These are phyloP conservation scores for Sinocyclocheilus maitianheensis DNA, from an alignment of 2,113 vertebrate genomes.

Conservation along the genomic window DNA sequence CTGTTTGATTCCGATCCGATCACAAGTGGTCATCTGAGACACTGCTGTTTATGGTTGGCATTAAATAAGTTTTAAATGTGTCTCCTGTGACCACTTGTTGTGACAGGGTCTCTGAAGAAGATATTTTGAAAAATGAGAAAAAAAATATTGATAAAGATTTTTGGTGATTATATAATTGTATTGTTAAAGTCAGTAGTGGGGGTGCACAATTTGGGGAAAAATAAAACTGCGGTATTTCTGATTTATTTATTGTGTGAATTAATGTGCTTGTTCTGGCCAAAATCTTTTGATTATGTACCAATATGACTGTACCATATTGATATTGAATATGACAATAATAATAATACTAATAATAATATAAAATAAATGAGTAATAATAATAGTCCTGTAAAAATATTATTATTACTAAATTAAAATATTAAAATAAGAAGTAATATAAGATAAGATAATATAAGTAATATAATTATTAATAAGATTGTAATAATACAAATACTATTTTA, in stretches of 20 bases:
- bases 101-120: background rate
- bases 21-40: background rate
- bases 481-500: too few species aligned
- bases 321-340: background rate
- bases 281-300: background rate
- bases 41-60: background rate
- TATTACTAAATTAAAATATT: background rate
- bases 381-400: background rate
- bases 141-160: background rate
- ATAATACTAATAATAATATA: background rate
- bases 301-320: background rate
- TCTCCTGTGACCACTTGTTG: background rate
- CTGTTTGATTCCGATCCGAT: background rate
- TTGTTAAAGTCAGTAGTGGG: background rate
- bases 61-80: background rate
- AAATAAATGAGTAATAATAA: background rate
- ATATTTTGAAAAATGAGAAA: background rate
- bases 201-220: background rate
- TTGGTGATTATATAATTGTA: background rate
- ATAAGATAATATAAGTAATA: too few species aligned
- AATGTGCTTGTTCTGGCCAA: background rate
- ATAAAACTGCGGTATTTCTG: background rate
- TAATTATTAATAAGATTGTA: background rate
- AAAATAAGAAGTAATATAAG: background rate
- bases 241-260: background rate